These are phyloP conservation scores for Lasioglossum malachurum DNA, from an alignment of 2,888 invertebrate genomes.

Conservation along the genomic window DNA sequence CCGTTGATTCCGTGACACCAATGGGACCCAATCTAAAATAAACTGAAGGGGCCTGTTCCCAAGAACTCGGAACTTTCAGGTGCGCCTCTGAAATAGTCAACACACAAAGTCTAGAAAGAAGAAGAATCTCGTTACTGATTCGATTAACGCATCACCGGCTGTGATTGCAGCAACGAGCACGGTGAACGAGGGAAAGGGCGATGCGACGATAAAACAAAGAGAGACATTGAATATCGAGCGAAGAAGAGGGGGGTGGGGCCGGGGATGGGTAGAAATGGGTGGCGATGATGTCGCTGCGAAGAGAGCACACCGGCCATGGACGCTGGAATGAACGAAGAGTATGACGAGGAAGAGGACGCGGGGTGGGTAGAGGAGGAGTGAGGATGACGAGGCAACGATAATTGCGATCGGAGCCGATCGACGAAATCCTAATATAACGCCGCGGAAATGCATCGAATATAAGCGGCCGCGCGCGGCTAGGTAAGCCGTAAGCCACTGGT, in stretches of 20 bases:
- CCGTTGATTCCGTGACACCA: no score
- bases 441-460: slow-evolving; percentile 74
- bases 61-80: background rate
- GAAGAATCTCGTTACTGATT: slow-evolving; percentile 49
- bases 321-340: slow-evolving; percentile 5
- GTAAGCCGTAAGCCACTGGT: slow-evolving; percentile 68
- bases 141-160: slow-evolving; percentile 50
- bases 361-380: slow-evolving; percentile 24
- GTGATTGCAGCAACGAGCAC: slow-evolving; percentile 54
- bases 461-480: slow-evolving; percentile 63
- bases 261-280: slow-evolving; percentile 1
- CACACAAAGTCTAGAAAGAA: background rate
- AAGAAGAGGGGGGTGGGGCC: slow-evolving; percentile 30
- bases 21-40: background rate
- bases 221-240: slow-evolving; percentile 30
- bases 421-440: slow-evolving; percentile 80
- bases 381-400: slow-evolving; percentile 69
- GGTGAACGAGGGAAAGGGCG: background rate
- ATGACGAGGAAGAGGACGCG: background rate
- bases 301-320: slow-evolving; percentile 3
- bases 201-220: slow-evolving; percentile 5
- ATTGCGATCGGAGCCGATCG: slow-evolving; percentile 73
- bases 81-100: background rate
- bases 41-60: background rate
- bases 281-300: slow-evolving; percentile 15